Base-by-base conservation (phyloP, 2,888 invertebrate species). In the Hedychridium roseum region DNA sequence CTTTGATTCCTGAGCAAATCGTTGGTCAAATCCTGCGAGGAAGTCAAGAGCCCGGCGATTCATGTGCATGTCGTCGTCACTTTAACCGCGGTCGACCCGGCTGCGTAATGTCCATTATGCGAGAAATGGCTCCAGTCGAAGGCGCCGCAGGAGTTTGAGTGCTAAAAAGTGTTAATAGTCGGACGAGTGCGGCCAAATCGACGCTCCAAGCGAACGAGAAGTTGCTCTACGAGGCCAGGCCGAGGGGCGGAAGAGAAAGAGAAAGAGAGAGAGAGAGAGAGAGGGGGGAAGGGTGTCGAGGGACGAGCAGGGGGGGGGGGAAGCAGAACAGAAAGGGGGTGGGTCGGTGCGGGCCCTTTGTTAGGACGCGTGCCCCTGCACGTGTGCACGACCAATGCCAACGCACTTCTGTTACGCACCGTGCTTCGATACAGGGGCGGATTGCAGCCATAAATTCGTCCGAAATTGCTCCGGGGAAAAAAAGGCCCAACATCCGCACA, bases 321-420 rank as follows among this genome's bases (percentile, higher is more conserved):
- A 52, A 55, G 59, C 47, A 51, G 52, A 36, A 50, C 35, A 44
- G 50, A 47, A 50, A 54, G 61, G 54, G 60, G 60, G 65, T 62
- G 64, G 71, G 64, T 54, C 64, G 67, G 75, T 71, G 74, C 70
- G 76, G 76, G 76, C 68, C 66, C 74, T 77, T 77, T 77, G 77
- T 77, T 68, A 67, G 50, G 77, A 71, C 77, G 76, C 77, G 77
- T 77, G 77, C 76, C 74, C 72, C 59, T 73, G 77, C 77, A 76
- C 76, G 77, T 76, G 76, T 74, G 76, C 76, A 70, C 67, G 71
- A 68, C 75, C 76, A 74, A 76, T 74, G 71, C 73, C 72, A 70
- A 70, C 73, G 71, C 70, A 70, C 69, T 69, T 66, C 64, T 60
- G 56, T 61, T 62, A 57, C 59, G 46, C 51, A 48, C 50, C 43